Conservation (phyloP, 1,140 invertebrate genomes). For the Sycophila sp. region DNA sequence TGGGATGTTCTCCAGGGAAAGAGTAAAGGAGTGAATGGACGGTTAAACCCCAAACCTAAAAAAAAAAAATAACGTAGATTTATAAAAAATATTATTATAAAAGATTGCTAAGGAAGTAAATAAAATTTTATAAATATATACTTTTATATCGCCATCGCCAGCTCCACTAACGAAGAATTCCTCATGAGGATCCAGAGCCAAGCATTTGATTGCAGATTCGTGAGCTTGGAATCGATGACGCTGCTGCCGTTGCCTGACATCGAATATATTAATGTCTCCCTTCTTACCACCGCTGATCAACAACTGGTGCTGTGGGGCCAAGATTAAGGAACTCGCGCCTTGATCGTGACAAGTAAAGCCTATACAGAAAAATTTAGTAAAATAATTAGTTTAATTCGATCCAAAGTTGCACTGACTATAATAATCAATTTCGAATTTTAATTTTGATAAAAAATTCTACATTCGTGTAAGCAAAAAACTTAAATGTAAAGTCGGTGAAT, state of each 20-base stretch:
- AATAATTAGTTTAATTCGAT: too few species aligned
- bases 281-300: constrained; percentile 95
- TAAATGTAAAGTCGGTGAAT: too few species aligned
- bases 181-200: constrained; percentile 93
- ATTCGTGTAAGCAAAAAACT: too few species aligned
- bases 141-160: constrained; percentile 99
- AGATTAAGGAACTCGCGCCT: constrained; percentile 87
- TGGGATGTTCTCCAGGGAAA: constrained; percentile 92
- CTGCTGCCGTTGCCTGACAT: constrained; percentile 88
- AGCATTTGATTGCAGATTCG: constrained; percentile 92
- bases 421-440: too few species aligned
- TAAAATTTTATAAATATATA: constrained; percentile 58
- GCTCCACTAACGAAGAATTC: constrained; percentile 97
- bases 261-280: constrained; percentile 95
- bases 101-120: constrained; percentile 21
- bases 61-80: constrained; percentile 34
- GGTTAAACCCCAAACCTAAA: constrained; percentile 91
- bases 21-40: constrained; percentile 86
- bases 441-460: too few species aligned
- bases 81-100: constrained; percentile 4
- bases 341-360: constrained; percentile 94
- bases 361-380: too few species aligned
- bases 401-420: too few species aligned
- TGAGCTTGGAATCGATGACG: constrained; percentile 92
- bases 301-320: constrained; percentile 91